Evolutionary conservation across 2,797 vertebrate genomes (phyloP), one percentile per base, ranked within the genome.

Genomic region (Galaxias olidus): DNA sequence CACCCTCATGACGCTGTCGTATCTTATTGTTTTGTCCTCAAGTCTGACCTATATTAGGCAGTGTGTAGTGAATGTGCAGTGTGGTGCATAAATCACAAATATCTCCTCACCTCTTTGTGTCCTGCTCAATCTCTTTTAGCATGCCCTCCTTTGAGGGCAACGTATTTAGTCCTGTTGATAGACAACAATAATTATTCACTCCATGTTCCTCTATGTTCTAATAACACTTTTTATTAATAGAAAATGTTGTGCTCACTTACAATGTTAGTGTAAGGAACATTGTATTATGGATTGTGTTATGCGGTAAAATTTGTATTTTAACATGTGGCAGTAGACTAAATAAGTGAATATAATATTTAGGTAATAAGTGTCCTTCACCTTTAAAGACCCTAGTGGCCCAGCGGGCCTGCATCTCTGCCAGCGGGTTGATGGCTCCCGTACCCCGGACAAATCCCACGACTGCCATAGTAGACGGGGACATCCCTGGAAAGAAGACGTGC

Each of bases 321-420:
- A 30, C 30, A 6, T 30, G 30, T 6, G 30, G 30, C 6, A 30
- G 30, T 30, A 30, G 30, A 30, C 6, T 30, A 6, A 30, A 30
- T 8, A 30, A 30, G 6, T 2, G 30, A 30, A 30, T 30, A 30
- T 19, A 30, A 30, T 30, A 30, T 30, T 30, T 30, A 30, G 30
- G 6, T 3, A 30, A 30, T 30, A 9, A 51, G 1, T 52, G 6
- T 55, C 77, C 4, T n/a, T 52, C 77, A 94, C 95, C 93, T 87
- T 92, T 93, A 58, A 96, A 90, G 51, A 94, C 84, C 13, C 73
- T 83, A 9, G 90, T 92, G 46, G 75, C 92, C 89, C 93, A 93
- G 53, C 89, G 84, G 0, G 87, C 90, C 69, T 96, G 93, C 17
- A 88, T 87, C 77, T 96, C 94, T 8, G 42, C 69, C 44, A 92